Evolutionary conservation across 2,113 vertebrate genomes (phyloP), one percentile per base, ranked within the genome.

Genomic region (Sphaerodactylus townsendi): DNA sequence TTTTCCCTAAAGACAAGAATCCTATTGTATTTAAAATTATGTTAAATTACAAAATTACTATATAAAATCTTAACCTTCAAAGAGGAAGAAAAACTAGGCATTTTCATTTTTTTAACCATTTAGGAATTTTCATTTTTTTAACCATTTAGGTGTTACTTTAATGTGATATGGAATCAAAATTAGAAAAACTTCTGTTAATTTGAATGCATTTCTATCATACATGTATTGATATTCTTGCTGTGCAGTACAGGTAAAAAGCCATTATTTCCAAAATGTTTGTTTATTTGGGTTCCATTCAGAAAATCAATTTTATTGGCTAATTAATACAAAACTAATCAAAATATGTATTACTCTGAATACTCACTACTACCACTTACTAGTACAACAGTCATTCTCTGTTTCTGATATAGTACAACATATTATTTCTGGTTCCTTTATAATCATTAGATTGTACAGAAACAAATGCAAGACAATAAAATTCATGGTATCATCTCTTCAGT

Each of bases 1-100:
- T 85, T 90, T n/a, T n/a, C n/a, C n/a, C 71, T 85, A 71, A 48
- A 25, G 39, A 56, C 30, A 39, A 84, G 10, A 80, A 90, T 2
- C 0, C 68, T 77, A 82, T 0, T 86, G 50, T 79, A 78, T 71
- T 84, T 64, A 69, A 88, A 89, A 62, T 62, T 39, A 84, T 88
- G 84, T 86, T 90, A 82, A 85, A 87, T 37, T 2, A 1, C 73
- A 17, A 39, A 64, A 68, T 1, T 72, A 1, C 14, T 83, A 28
- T 21, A 79, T 19, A 83, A 70, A 72, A 73, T 17, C 48, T 88
- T 92, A 1, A 85, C 75, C 28, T 59, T 72, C 65, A 19, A 86
- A 89, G 84, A 65, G 8, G 10, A 33, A 69, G 39, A 30, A 48
- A 44, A 39, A 1, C 41, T 77, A 76, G 35, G 4, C 35, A 8